Evolutionary conservation across 2,888 invertebrate genomes (phyloP), one percentile per base, ranked within the genome.

Genomic region (Corythucha ciliata): DNA sequence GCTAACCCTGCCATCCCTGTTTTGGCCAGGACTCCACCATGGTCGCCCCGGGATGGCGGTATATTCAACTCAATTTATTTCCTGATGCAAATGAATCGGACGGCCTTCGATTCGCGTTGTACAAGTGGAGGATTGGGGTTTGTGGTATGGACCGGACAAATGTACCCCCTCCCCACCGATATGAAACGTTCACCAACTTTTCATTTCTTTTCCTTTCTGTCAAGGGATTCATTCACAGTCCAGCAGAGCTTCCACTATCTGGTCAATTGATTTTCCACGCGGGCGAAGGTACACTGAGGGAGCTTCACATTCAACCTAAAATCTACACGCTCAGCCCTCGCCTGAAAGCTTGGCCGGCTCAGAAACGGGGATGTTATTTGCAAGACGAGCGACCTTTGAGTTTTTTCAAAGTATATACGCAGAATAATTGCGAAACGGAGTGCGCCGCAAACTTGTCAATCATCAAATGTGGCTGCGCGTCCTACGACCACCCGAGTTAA

Each of bases 181-280:
- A n/a, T n/a, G n/a, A n/a, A n/a, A n/a, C n/a, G n/a, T n/a, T n/a
- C n/a, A n/a, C n/a, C n/a, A n/a, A n/a, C n/a, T n/a, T n/a, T n/a
- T n/a, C n/a, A n/a, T n/a, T n/a, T n/a, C n/a, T n/a, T n/a, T n/a
- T n/a, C n/a, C n/a, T n/a, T n/a, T n/a, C n/a, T n/a, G n/a, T n/a
- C n/a, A n/a, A 67, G 67, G 54, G 64, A 2, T 54, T 63, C 22
- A 37, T 67, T 1, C 66, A 67, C 54, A 63, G 62, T 52, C 66
- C 67, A 5, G 61, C 61, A 1, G 65, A 66, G 54, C 51, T 62
- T 5, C 66, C 67, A 2, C 54, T 58, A 16, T 36, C 48, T 21
- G 22, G 48, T 3, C 48, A 58, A 20, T 48, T 54, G 2, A 41
- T 52, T 3, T 44, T 58, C 8, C 58, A 58, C 32, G 25, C 58